Evolutionary conservation across 2,797 vertebrate genomes (phyloP).

Genomic region (Ceyx erithaca): DNA sequence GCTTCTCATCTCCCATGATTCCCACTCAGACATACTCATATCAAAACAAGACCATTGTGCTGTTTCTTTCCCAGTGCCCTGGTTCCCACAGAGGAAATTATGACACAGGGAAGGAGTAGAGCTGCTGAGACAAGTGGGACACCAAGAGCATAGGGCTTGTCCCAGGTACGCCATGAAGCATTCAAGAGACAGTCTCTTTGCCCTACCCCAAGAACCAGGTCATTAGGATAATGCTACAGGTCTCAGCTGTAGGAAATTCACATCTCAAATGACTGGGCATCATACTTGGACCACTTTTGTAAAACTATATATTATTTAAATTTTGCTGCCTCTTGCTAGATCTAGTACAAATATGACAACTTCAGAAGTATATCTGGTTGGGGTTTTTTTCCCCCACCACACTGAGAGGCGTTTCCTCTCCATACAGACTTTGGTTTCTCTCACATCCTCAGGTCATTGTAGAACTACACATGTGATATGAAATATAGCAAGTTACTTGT

Average conservation of each 20-base stretch:
- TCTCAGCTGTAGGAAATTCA: not conserved
- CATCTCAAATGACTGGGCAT: not conserved
- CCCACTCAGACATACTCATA: not conserved
- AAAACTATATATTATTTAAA: not conserved
- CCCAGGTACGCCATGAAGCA: not conserved
- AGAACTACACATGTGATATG: not conserved
- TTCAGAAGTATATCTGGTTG: not conserved
- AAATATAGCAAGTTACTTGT: not conserved
- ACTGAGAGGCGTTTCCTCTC: not conserved
- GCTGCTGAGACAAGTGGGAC: not conserved
- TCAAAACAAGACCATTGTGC: not conserved
- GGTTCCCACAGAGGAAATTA: not conserved
- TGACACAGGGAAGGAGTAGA: not conserved
- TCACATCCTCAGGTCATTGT: not conserved
- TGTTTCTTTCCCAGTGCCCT: fast-evolving
- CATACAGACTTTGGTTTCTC: not conserved
- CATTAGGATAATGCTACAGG: not conserved
- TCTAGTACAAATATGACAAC: not conserved
- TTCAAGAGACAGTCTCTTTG: not conserved
- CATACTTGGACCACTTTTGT: not conserved
- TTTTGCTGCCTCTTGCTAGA: not conserved
- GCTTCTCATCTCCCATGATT: not conserved
- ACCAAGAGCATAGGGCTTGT: fast-evolving
- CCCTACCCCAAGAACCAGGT: not conserved
- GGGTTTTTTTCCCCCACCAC: not conserved